A percentile compares a stretch with the other conserved stretches of the same genome.
Evolutionary conservation across 2,797 vertebrate genomes (phyloP).

Genomic region (Brotula barbata): DNA sequence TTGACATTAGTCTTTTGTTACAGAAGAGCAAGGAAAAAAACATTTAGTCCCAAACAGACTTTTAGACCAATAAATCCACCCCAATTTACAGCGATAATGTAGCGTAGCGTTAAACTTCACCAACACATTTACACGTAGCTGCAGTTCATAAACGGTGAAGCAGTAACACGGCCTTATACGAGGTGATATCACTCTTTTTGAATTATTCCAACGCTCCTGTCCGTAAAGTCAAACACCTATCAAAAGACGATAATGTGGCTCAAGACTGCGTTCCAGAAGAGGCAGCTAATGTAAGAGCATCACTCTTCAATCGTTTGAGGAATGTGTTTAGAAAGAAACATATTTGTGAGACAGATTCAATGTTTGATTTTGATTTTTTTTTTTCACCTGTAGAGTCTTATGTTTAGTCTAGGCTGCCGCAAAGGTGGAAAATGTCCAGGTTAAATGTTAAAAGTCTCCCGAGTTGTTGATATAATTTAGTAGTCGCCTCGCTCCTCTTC

Average conservation of each 20-base stretch:
- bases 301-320: slow-evolving; percentile 4
- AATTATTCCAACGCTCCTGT: background rate
- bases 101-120: background rate
- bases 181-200: slow-evolving; percentile 2
- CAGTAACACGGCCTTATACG: background rate
- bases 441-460: slow-evolving; percentile 14
- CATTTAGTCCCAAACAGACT: background rate
- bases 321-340: slow-evolving; percentile 21
- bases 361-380: too few relatives aligned
- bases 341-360: slow-evolving; percentile 11
- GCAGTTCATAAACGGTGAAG: background rate
- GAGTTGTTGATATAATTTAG: slow-evolving; percentile 21
- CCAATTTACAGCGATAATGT: background rate
- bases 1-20: background rate
- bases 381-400: slow-evolving; percentile 5
- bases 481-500: slow-evolving; percentile 5
- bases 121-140: background rate
- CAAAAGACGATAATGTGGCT: background rate
- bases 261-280: slow-evolving; percentile 6
- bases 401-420: slow-evolving; percentile 53
- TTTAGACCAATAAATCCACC: background rate
- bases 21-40: background rate
- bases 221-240: background rate
- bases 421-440: slow-evolving; percentile 32
- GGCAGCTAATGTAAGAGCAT: background rate